Base-by-base conservation (phyloP, 2,888 invertebrate genomes). In the Oeneis ivallda region DNA sequence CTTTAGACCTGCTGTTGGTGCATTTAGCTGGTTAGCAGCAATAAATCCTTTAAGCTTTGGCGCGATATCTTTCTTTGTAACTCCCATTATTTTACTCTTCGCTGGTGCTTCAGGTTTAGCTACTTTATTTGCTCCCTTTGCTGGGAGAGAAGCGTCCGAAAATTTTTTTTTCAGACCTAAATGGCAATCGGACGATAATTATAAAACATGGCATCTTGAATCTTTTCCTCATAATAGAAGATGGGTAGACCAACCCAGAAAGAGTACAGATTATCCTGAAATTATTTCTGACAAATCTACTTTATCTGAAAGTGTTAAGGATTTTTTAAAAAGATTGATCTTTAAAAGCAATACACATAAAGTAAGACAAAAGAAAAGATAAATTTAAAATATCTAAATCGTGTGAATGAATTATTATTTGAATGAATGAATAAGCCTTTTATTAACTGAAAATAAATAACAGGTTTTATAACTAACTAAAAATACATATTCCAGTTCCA, bases 91-190 rank as follows among this genome's bases (percentile, higher is more conserved):
- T 0, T 85, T 95, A 60, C 83, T 95, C 47, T 92, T 95, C 58
- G 93, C 94, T 1, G 93, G 94, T 0, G 90, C 93, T 0, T 93
- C 95, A 13, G 93, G 94, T 0, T 78, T 94, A 15, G 92, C 94
- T 0, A 89, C 94, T 0, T 89, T 94, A 53, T 83, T 95, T 69
- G 93, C 95, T 64, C 95, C 95, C 0, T 95, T 93, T 93, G 92
- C 93, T 54, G 92, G 82, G 1, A 83, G 92, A 71, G 84, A 89
- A 74, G 85, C 89, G 19, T 87, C 90, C 9, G 83, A 87, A 74
- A 65, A 82, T 67, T 78, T 82, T 74, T 66, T 86, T 1, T 87
- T 92, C 67, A 87, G 79, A 54, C 93, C 93, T 26, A 87, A 92
- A 15, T 93, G 93, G 93, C 92, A 91, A 71, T 93, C 93, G 93